phyloP scores from a whole-genome alignment of 2,797 vertebrate genomes.

The Lycodopsis pacificus region DNA sequence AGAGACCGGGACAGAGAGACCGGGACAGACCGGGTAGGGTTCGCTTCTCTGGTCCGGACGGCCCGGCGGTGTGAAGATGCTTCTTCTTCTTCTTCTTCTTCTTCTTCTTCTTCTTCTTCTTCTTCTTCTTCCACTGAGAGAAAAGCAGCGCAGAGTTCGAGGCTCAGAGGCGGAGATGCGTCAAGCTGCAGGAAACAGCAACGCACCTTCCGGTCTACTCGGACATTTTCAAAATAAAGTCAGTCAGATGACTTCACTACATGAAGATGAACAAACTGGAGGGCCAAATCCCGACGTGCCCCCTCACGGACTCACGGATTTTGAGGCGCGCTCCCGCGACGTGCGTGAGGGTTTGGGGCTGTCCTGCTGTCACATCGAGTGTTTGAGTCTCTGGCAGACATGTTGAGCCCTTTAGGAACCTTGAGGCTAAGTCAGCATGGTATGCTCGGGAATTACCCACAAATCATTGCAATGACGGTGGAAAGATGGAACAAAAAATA shows the following conservation, averaged over 20 bases:
- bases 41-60: constrained; percentile 36
- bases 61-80: constrained; percentile 1
- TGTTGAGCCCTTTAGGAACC: too few species aligned
- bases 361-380: too few species aligned
- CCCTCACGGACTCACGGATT: too few species aligned
- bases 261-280: background rate
- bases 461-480: too few species aligned
- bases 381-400: too few species aligned
- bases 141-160: background rate
- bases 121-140: background rate
- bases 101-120: too few species aligned
- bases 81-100: background rate
- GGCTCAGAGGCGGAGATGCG: accelerated
- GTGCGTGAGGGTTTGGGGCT: too few species aligned
- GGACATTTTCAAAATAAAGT: background rate
- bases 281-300: too few species aligned
- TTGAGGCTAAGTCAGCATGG: too few species aligned
- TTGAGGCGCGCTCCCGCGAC: too few species aligned
- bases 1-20: background rate
- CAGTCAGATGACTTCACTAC: background rate
- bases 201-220: background rate
- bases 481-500: too few species aligned
- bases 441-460: too few species aligned
- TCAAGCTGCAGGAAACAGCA: background rate
- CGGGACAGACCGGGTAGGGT: background rate